Percentiles rank a stretch among this genome's conserved stretches.
Evolutionary conservation across 2,113 vertebrate genomes (phyloP).

Genomic region (Nicator chloris): DNA sequence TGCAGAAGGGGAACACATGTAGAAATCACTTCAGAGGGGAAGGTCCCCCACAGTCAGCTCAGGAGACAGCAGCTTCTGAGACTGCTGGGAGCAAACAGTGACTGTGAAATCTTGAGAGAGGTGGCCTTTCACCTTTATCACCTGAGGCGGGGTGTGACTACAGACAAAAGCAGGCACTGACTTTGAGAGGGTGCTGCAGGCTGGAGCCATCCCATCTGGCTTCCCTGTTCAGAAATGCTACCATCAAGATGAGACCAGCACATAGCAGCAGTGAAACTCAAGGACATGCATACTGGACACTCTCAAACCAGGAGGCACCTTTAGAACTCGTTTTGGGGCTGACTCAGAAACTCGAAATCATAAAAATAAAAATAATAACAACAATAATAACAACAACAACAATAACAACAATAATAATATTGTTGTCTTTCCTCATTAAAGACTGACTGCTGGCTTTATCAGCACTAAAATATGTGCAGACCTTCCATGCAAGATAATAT

Average conservation of each 20-base stretch:
- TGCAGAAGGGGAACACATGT: not conserved
- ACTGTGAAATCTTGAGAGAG: not conserved
- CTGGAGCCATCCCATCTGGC: not conserved
- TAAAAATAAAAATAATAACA: no score
- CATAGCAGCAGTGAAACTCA: not conserved
- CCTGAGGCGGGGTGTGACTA: not conserved
- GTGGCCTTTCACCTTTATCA: not conserved
- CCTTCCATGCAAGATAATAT: not conserved
- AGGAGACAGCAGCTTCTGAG: not conserved
- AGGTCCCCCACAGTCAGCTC: not conserved
- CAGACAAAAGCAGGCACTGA: not conserved
- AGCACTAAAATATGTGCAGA: not conserved
- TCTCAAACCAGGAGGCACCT: not conserved
- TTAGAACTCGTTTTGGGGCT: not conserved
- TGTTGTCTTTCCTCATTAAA: not conserved
- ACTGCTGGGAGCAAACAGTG: not conserved
- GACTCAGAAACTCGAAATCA: not conserved
- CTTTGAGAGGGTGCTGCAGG: not conserved
- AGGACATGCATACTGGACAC: not conserved
- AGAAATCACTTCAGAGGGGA: not conserved
- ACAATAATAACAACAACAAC: no score
- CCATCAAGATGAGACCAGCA: not conserved
- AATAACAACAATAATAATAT: not conserved
- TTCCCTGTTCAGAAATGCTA: not conserved
- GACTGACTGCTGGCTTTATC: not conserved